Conservation (phyloP, 2,888 invertebrate species). For the Pseudococcus longispinus region DNA sequence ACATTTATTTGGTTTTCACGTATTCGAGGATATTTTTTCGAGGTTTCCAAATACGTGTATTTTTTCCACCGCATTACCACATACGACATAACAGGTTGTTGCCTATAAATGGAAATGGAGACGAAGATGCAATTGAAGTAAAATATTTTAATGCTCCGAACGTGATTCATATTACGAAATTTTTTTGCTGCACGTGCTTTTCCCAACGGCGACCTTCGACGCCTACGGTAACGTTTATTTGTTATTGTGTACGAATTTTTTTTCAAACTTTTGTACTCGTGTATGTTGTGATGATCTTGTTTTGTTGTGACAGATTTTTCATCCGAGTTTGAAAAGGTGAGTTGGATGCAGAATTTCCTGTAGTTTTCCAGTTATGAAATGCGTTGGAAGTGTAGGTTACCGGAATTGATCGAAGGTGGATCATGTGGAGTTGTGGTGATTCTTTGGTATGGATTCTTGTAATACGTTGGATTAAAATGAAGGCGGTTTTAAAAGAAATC, state of each 20-base stretch:
- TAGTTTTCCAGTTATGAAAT: background rate
- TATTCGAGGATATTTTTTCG: background rate
- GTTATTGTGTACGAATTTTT: background rate
- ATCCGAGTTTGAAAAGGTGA: background rate
- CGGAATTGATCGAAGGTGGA: background rate
- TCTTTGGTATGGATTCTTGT: background rate
- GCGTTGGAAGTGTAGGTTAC: background rate
- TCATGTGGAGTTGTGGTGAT: background rate
- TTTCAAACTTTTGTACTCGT: background rate
- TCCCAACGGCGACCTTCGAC: background rate
- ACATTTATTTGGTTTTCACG: background rate
- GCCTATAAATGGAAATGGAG: conserved; percentile 21
- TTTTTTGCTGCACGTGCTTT: conserved; percentile 25
- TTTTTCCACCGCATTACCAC: background rate
- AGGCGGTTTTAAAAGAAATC: too few species aligned
- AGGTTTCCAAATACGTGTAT: background rate
- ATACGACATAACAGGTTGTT: conserved; percentile 20
- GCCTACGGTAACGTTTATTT: conserved; percentile 14
- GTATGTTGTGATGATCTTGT: background rate
- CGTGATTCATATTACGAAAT: conserved; percentile 39
- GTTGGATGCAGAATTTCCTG: background rate
- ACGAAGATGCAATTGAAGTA: conserved; percentile 9
- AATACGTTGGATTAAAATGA: background rate
- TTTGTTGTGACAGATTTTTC: background rate
- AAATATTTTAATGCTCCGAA: conserved; percentile 22